phyloP scores from a whole-genome alignment of 2,797 vertebrate species.

The Coregonus sp. region DNA sequence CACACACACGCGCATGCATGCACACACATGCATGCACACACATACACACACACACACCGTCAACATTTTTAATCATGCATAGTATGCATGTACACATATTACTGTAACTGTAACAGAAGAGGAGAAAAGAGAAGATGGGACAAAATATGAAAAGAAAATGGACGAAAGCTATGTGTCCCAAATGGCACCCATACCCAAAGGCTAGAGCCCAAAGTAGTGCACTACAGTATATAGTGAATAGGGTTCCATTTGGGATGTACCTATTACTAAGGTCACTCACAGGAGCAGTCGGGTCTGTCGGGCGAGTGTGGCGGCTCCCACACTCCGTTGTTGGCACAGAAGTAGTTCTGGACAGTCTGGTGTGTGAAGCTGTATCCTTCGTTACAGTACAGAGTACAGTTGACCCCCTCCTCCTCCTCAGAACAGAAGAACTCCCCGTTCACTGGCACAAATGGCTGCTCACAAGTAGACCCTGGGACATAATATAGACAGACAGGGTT shows the following conservation, averaged over 20 bases:
- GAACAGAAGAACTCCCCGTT: constrained; percentile 88
- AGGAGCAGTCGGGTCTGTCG: constrained; percentile 89
- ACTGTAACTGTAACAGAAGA: neutral
- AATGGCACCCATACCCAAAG: no score
- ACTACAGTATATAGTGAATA: neutral
- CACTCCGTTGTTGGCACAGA: constrained; percentile 86
- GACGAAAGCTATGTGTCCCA: no score
- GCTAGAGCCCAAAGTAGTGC: neutral
- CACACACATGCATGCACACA: neutral
- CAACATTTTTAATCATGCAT: neutral
- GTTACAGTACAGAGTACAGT: constrained; percentile 87
- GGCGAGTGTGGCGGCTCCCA: constrained; percentile 87
- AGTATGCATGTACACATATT: neutral
- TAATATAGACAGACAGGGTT: constrained; percentile 1
- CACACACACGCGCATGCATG: neutral
- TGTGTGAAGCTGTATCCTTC: constrained; percentile 92
- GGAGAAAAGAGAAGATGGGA: neutral
- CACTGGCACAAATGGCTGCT: constrained; percentile 84
- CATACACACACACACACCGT: neutral
- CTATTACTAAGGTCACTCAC: constrained; percentile 70
- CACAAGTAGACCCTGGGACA: constrained; percentile 84
- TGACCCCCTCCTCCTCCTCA: constrained; percentile 82
- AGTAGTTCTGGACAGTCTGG: constrained; percentile 86
- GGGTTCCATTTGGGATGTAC: neutral
- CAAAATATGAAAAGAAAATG: no score